These are phyloP conservation scores for Labeo calbasu DNA, from an alignment of 2,797 vertebrate genomes.

Conservation along the genomic window DNA sequence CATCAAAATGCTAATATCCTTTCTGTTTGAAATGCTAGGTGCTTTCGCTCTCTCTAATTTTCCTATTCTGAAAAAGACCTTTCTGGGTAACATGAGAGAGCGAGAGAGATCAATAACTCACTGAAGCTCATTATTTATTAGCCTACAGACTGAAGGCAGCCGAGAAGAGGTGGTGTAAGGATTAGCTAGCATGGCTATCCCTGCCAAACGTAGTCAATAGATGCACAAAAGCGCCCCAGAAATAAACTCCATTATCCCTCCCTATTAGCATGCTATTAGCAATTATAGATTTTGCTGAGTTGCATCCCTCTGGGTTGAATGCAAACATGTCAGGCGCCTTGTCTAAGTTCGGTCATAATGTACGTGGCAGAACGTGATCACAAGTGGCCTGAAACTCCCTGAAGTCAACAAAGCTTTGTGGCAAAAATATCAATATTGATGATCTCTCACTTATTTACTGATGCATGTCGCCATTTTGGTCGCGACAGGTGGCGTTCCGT, in stretches of 20 bases:
- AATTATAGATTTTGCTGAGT: constrained; percentile 56
- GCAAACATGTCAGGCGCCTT: constrained; percentile 29
- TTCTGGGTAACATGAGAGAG: constrained; percentile 66
- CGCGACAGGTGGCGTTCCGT: not conserved
- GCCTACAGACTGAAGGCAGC: constrained; percentile 68
- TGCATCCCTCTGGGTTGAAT: constrained; percentile 41
- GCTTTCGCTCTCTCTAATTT: constrained; percentile 73
- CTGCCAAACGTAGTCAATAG: constrained; percentile 55
- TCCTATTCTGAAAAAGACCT: constrained; percentile 72
- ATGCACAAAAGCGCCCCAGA: constrained; percentile 52
- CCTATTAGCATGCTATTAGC: constrained; percentile 64
- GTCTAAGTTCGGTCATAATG: constrained; percentile 30
- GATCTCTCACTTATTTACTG: constrained; percentile 24
- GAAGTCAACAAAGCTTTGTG: constrained; percentile 34
- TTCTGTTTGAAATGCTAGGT: constrained; percentile 57
- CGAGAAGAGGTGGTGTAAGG: constrained; percentile 57
- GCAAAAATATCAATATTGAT: constrained; percentile 1
- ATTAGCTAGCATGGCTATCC: constrained; percentile 58
- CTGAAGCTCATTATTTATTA: constrained; percentile 81
- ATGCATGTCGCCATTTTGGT: not conserved
- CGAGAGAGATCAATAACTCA: constrained; percentile 77
- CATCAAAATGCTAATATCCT: constrained; percentile 64
- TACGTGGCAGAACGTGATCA: constrained; percentile 17
- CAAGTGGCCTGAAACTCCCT: constrained; percentile 3
- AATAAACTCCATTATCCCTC: constrained; percentile 64